Percentiles rank a stretch among this genome's conserved stretches.
Conservation (phyloP, 64 coral and sea anemone genomes). For the Stylophora pistillata region DNA sequence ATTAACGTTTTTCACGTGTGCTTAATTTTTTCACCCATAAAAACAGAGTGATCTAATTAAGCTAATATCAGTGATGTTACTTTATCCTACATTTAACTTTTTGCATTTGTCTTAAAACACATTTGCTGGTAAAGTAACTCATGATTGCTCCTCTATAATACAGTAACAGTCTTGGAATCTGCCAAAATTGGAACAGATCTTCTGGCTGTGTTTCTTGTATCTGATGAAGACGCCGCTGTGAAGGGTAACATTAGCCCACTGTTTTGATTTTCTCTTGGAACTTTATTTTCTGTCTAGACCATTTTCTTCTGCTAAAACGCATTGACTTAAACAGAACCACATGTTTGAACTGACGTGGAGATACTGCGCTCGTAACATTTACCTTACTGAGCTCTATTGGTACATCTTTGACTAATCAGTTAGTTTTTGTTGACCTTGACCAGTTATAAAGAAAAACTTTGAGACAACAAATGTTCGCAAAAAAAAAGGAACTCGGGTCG, state of each 20-base stretch:
- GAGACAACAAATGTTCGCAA: not conserved
- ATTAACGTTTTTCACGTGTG: not conserved
- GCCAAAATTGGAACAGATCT: slow-evolving; percentile 50
- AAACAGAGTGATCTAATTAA: too few species aligned
- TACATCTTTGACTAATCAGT: not conserved
- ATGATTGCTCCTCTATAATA: slow-evolving; percentile 39
- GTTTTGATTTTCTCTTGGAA: not conserved
- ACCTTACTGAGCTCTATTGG: not conserved
- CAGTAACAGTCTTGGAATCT: slow-evolving; percentile 47
- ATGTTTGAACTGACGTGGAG: not conserved
- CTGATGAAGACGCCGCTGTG: slow-evolving; percentile 26
- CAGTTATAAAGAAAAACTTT: not conserved
- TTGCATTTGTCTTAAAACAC: not conserved
- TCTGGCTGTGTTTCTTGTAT: slow-evolving; percentile 45
- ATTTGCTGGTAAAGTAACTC: slow-evolving; percentile 31
- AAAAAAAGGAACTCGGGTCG: not conserved
- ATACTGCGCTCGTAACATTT: not conserved
- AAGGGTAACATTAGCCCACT: slow-evolving; percentile 16
- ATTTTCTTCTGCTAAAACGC: not conserved
- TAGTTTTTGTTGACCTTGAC: not conserved
- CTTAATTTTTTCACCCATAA: too few species aligned
- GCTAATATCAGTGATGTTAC: not conserved
- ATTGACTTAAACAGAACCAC: not conserved
- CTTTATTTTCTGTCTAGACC: not conserved
- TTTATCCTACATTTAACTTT: not conserved